Percentiles rank a stretch among this genome's conserved stretches.
phyloP scores from a whole-genome alignment of 1,140 invertebrate genomes.

The Lethrus apterus region DNA sequence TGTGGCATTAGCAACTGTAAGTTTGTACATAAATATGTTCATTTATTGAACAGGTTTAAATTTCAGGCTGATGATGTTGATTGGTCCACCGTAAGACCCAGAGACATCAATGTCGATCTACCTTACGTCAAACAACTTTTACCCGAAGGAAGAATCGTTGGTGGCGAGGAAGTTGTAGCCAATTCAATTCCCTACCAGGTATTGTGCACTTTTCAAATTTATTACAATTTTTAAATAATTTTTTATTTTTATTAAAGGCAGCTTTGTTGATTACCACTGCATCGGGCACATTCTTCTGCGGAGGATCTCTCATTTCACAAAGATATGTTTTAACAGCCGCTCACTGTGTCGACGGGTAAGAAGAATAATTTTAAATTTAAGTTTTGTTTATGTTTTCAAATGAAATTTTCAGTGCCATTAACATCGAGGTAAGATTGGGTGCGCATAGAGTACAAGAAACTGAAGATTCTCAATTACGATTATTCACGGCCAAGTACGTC shows the following conservation, averaged over 20 bases:
- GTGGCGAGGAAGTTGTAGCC: background rate
- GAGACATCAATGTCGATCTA: background rate
- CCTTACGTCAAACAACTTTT: background rate
- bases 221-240: background rate
- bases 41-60: too few relatives aligned
- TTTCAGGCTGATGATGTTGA: constrained; percentile 1
- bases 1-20: too few relatives aligned
- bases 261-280: background rate
- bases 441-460: too few relatives aligned
- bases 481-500: too few relatives aligned
- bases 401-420: too few relatives aligned
- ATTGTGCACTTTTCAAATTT: background rate
- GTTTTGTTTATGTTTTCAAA: too few relatives aligned
- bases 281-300: constrained; percentile 2
- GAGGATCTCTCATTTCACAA: background rate
- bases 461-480: too few relatives aligned
- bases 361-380: too few relatives aligned
- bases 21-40: too few relatives aligned
- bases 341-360: constrained; percentile 9
- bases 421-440: too few relatives aligned
- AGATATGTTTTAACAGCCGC: background rate
- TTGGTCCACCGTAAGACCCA: background rate
- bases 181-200: constrained; percentile 1
- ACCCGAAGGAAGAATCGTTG: background rate
- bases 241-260: background rate